Evolutionary conservation across 2,113 vertebrate genomes (phyloP).

Genomic region (Edolisoma coerulescens): DNA sequence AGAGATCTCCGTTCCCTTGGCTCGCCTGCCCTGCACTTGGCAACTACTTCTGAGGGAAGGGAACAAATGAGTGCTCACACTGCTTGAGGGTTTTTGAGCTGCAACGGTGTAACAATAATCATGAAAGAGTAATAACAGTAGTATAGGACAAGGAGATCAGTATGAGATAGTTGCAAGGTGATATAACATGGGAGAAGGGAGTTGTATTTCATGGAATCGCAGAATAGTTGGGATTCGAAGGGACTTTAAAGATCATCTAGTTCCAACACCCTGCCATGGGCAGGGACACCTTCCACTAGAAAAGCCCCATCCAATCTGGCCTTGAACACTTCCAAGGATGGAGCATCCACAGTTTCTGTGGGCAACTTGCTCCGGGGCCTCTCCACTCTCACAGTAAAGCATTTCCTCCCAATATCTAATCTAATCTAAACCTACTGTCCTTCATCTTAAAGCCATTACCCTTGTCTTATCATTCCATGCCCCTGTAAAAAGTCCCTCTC

Average conservation of each 20-base stretch:
- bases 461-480: background rate
- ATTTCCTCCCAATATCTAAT: background rate
- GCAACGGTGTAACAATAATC: background rate
- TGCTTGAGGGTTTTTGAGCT: background rate
- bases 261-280: rapidly evolving
- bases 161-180: background rate
- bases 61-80: rapidly evolving
- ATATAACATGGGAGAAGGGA: rapidly evolving
- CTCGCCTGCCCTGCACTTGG: background rate
- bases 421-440: background rate
- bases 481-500: background rate
- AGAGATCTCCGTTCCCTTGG: rapidly evolving
- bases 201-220: background rate
- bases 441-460: background rate
- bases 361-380: background rate
- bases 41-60: background rate
- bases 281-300: background rate
- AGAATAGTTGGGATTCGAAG: rapidly evolving
- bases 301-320: background rate
- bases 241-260: background rate
- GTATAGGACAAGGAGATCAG: background rate
- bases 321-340: background rate
- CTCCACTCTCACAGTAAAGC: background rate
- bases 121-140: background rate
- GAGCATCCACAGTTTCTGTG: background rate